phyloP scores from a whole-genome alignment of 2,888 invertebrate genomes.

The Lithosia quadra region DNA sequence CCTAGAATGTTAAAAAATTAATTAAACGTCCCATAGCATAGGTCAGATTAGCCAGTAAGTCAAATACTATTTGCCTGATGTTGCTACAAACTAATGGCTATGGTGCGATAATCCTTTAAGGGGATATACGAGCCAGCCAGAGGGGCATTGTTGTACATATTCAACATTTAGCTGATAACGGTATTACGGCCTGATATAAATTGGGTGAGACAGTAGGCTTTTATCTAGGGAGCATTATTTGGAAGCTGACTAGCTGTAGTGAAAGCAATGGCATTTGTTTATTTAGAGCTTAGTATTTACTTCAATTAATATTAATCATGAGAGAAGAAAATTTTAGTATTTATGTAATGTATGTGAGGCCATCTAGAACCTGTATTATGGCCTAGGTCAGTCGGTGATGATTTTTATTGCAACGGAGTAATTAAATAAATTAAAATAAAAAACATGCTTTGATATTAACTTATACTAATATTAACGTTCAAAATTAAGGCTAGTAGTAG shows the following conservation, averaged over 20 bases:
- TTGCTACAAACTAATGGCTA: conserved; percentile 10
- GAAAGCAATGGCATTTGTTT: background rate
- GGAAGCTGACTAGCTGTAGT: background rate
- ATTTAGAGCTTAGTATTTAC: background rate
- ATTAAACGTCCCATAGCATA: too few species aligned
- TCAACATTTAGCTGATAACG: conserved; percentile 18
- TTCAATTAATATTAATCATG: background rate
- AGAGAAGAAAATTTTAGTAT: too few species aligned
- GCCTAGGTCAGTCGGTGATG: too few species aligned
- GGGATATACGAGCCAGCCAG: conserved; percentile 7
- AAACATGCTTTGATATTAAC: too few species aligned
- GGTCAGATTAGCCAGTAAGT: background rate
- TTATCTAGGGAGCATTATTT: conserved; percentile 4
- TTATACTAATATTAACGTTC: too few species aligned
- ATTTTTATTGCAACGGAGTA: too few species aligned
- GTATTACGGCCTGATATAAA: conserved; percentile 19
- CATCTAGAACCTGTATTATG: too few species aligned
- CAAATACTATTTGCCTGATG: conserved; percentile 6
- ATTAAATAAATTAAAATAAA: too few species aligned
- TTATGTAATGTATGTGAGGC: too few species aligned
- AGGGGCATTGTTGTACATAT: conserved; percentile 13
- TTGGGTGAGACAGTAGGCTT: conserved; percentile 14
- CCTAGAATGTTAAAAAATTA: too few species aligned
- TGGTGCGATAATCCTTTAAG: conserved; percentile 18
- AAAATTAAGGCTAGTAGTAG: background rate